Evolutionary conservation across 2,797 vertebrate species (phyloP).

Genomic region (Rachycentron canadum): DNA sequence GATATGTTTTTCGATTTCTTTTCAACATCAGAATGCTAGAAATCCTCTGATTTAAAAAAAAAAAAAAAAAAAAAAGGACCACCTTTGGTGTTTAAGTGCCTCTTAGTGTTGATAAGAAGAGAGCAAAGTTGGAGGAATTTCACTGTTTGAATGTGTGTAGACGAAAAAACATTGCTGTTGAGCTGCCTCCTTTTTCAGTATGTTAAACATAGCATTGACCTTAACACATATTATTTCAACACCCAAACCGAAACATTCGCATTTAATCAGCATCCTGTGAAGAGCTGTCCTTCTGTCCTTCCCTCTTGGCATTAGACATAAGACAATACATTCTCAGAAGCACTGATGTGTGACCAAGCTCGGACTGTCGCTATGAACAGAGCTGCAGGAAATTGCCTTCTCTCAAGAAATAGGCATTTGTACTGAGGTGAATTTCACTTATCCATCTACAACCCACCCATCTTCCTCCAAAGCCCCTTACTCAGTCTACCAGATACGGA

Average conservation of each 20-base stretch:
- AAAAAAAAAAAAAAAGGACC: conserved; percentile 18
- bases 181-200: conserved; percentile 7
- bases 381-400: conserved; percentile 76
- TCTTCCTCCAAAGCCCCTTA: conserved; percentile 50
- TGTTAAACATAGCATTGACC: neutral
- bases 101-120: conserved; percentile 38
- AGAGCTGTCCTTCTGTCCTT: conserved; percentile 19
- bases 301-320: conserved; percentile 42
- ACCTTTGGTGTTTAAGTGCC: conserved; percentile 15
- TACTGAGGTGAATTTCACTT: conserved; percentile 77
- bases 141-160: neutral
- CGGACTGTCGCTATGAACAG: conserved; percentile 59
- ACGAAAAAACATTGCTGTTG: neutral
- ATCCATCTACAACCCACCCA: conserved; percentile 68
- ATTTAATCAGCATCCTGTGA: conserved; percentile 32
- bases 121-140: conserved; percentile 34
- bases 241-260: conserved; percentile 27
- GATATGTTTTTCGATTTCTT: conserved; percentile 48
- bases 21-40: conserved; percentile 30
- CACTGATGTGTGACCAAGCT: conserved; percentile 69
- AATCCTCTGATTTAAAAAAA: conserved; percentile 50
- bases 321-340: conserved; percentile 57
- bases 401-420: conserved; percentile 69
- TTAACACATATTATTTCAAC: conserved; percentile 34
- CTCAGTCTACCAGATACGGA: conserved; percentile 57